Base-by-base conservation (phyloP, 2,888 invertebrate species). In the Tenthredo livida region DNA sequence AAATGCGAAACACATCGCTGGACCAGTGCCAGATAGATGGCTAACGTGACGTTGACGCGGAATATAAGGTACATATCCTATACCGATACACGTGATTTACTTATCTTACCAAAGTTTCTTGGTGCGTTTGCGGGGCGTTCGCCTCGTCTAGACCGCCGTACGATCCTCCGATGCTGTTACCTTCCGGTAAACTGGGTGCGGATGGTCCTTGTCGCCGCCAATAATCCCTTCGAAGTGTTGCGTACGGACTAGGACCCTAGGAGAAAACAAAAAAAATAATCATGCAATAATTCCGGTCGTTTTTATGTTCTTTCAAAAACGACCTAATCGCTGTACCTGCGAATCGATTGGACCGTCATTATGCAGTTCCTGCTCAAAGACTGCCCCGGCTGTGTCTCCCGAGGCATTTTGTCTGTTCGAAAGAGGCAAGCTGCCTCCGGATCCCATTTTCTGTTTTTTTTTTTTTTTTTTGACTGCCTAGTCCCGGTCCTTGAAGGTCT, bases 71-170 rank as follows among this genome's bases (percentile, higher is more conserved):
- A 17, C 17, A 54, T 12, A 9, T 33, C n/a, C 0, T 15, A 70
- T 25, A 33, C 67, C 17, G 67, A 67, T 54, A 54, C 29, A 67
- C 33, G 43, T 73, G 73, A 73, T 77, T 77, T 50, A n/a, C 50
- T 17, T 33, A 43, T 85, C 88, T 92, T 84, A 92, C 90, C 88
- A 90, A 86, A 75, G 91, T 89, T 83, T 91, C 90, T 73, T 88
- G 90, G 37, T 88, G 89, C 21, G 6, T 40, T 40, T 73, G 40
- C 43, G 90, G 87, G 58, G 21, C 72, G 47, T 88, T 47, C 67
- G 67, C 67, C 43, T 70, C 83, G 47, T 29, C 6, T 43, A 17
- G 61, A 61, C 82, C 47, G 3, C 40, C 78, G 40, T 37, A 83
- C 1, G 83, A 65, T 67, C 67, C 83, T 25, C 33, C 67, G 67